Conservation (phyloP, 1,140 invertebrate species). For the Sminthurides bifidus region DNA sequence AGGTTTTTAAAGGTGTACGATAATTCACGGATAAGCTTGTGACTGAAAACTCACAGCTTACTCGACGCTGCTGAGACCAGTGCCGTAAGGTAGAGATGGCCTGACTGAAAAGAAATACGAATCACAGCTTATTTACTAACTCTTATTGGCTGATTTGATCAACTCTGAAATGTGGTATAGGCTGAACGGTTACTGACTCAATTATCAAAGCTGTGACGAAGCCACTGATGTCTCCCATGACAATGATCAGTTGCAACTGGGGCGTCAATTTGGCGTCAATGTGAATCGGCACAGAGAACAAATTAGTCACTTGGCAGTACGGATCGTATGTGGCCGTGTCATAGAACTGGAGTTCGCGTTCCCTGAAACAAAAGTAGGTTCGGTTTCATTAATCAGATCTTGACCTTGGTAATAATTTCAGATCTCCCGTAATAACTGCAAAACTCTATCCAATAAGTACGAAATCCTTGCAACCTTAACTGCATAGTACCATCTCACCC, state of each 20-base stretch:
- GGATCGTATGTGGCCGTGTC: conserved; percentile 16
- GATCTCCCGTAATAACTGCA: too few species aligned
- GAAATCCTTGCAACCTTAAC: not conserved
- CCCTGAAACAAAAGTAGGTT: conserved; percentile 4
- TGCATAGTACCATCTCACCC: conserved; percentile 3
- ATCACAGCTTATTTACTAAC: too few species aligned
- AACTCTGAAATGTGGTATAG: too few species aligned
- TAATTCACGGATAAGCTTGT: not conserved
- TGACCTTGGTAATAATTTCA: too few species aligned
- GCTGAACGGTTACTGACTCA: too few species aligned
- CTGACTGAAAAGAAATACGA: not conserved
- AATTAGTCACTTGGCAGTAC: conserved; percentile 11
- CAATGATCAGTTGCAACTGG: conserved; percentile 1
- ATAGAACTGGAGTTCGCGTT: conserved; percentile 17
- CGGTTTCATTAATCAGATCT: too few species aligned
- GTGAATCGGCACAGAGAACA: conserved; percentile 13
- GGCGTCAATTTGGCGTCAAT: conserved; percentile 9
- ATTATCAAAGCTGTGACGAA: conserved; percentile 1
- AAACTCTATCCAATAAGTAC: too few species aligned
- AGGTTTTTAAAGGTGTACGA: too few species aligned
- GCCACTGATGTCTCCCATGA: conserved; percentile 16
- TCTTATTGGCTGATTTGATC: too few species aligned
- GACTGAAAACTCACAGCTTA: conserved; percentile 11
- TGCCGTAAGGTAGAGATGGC: conserved; percentile 3
- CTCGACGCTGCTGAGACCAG: conserved; percentile 13